Evolutionary conservation across 92 coral and sea anemone genomes (phyloP), one percentile per base, ranked within the genome.

Genomic region (Metridium senile): DNA sequence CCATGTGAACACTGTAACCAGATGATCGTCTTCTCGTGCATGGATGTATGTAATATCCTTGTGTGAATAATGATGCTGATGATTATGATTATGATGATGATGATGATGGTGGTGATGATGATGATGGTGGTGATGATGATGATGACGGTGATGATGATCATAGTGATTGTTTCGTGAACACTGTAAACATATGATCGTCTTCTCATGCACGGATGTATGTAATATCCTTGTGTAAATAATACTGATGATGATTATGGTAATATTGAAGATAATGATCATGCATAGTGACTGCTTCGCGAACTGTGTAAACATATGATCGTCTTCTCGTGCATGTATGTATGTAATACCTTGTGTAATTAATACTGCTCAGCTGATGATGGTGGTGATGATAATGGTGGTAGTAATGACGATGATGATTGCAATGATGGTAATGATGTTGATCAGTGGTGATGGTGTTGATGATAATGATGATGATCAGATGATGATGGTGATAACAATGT

Each of bases 141-240:
- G n/a, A n/a, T n/a, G n/a, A n/a, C n/a, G n/a, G n/a, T n/a, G n/a
- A n/a, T n/a, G n/a, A n/a, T n/a, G n/a, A n/a, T n/a, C n/a, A n/a
- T n/a, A n/a, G n/a, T n/a, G n/a, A n/a, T n/a, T n/a, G n/a, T n/a
- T n/a, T n/a, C n/a, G 99, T 33, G 69, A 69, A 35, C 90, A 92
- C 79, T 95, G 99, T 62, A 83, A 80, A 66, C 80, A 79, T 9
- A 86, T 81, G 68, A 91, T 95, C 11, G 81, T 93, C 45, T 82
- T 79, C 68, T 83, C 91, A 13, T 84, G 87, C 59, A 88, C 85
- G 88, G 85, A 82, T 78, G 99, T 95, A 77, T 65, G 99, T 86
- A 11, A 13, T 22, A 20, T 21, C 27, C 13, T 54, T 6, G 3
- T 21, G n/a, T 54, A 3, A 3, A 39, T 39, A 13, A 39, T 22